These are phyloP conservation scores for Furcula furcula DNA, from an alignment of 2,888 invertebrate genomes.

Conservation along the genomic window DNA sequence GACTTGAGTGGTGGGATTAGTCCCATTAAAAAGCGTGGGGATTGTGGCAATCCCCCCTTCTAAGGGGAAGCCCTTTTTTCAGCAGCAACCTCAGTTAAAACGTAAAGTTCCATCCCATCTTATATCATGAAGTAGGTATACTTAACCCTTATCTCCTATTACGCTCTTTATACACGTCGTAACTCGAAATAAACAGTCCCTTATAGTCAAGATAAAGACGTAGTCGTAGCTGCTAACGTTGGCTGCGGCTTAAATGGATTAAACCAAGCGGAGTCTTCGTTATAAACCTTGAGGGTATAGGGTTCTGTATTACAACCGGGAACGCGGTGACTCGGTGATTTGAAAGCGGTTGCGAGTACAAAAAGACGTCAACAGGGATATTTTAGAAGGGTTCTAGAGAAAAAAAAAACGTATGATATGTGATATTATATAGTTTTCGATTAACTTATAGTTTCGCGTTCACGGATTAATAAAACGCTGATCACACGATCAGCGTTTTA, in stretches of 20 bases:
- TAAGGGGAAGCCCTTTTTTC: too few species aligned
- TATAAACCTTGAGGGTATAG: slow-evolving; percentile 1
- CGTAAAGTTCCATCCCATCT: too few species aligned
- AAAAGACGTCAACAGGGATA: not conserved
- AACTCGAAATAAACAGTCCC: not conserved
- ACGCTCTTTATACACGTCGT: not conserved
- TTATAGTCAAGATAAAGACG: not conserved
- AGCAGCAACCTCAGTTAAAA: too few species aligned
- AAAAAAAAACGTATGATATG: not conserved
- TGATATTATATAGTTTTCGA: too few species aligned
- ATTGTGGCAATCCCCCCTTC: too few species aligned
- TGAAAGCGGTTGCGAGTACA: too few species aligned
- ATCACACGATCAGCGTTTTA: too few species aligned
- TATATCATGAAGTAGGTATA: too few species aligned
- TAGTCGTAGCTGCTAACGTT: not conserved
- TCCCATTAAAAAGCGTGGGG: too few species aligned
- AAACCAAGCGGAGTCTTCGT: slow-evolving; percentile 2
- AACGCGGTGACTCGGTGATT: too few species aligned
- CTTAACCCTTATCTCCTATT: not conserved
- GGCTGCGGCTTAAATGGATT: slow-evolving; percentile 10
- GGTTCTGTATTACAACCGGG: not conserved
- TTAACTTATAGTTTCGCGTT: not conserved
- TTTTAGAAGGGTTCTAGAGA: not conserved
- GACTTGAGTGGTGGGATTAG: too few species aligned
- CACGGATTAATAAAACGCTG: too few species aligned